Conservation (phyloP, 2,888 invertebrate species). For the Tiphia femorata region DNA sequence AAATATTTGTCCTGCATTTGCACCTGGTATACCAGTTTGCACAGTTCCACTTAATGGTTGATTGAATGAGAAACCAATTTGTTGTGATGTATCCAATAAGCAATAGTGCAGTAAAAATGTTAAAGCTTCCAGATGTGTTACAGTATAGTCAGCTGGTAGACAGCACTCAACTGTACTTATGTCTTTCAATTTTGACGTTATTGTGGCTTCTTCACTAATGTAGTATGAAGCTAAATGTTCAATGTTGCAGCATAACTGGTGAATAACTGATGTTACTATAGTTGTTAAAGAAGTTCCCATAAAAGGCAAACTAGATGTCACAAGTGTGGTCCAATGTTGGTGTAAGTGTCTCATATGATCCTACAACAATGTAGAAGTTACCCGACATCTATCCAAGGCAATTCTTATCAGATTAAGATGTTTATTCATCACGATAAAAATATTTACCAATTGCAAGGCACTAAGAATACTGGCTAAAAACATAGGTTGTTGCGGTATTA, state of each 20-base stretch:
- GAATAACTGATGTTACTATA: conserved; percentile 82
- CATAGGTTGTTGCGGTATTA: conserved; percentile 85
- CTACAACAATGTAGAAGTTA: conserved; percentile 52
- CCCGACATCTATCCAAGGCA: too few species aligned
- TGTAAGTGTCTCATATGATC: conserved; percentile 81
- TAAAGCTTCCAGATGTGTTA: conserved; percentile 82
- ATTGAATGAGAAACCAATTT: conserved; percentile 72
- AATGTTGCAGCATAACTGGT: conserved; percentile 84
- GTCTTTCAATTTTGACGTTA: conserved; percentile 52
- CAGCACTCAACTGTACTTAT: conserved; percentile 68
- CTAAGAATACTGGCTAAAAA: conserved; percentile 84
- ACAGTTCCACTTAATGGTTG: conserved; percentile 71
- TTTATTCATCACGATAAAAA: not conserved
- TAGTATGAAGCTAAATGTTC: conserved; percentile 72
- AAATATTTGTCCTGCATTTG: conserved; percentile 80
- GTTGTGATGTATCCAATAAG: conserved; percentile 77
- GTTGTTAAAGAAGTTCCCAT: conserved; percentile 82
- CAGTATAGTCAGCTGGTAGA: conserved; percentile 82
- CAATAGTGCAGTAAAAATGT: conserved; percentile 86
- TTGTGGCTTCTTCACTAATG: conserved; percentile 51
- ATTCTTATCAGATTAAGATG: too few species aligned
- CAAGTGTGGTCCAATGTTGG: conserved; percentile 85
- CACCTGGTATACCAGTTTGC: conserved; percentile 71
- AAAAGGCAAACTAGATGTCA: conserved; percentile 85
- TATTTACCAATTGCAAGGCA: conserved; percentile 75